phyloP scores from a whole-genome alignment of 2,888 invertebrate species.

The Drosophila infuscata region DNA sequence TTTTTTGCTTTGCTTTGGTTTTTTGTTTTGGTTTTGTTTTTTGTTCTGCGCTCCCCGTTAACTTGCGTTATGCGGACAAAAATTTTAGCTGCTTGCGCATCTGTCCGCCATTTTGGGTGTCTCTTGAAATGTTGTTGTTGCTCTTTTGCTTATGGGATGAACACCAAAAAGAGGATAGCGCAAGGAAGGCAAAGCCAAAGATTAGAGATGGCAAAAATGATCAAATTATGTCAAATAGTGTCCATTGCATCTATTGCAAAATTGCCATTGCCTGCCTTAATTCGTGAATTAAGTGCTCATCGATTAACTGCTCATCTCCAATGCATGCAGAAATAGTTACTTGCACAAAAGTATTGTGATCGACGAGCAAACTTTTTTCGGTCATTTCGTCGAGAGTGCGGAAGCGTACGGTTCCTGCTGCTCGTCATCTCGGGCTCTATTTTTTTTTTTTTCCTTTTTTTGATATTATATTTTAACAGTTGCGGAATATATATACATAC shows the following conservation, averaged over 20 bases:
- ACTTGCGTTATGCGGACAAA: too few relatives aligned
- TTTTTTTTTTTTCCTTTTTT: background rate
- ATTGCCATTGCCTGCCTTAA: background rate
- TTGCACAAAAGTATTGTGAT: background rate
- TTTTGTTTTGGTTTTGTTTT: too few relatives aligned
- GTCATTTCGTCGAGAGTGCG: background rate
- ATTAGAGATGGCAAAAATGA: too few relatives aligned
- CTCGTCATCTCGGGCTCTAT: background rate
- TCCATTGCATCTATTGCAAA: background rate
- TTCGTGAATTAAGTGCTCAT: background rate
- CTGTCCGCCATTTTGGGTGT: background rate
- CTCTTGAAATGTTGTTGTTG: too few relatives aligned
- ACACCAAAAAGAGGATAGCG: too few relatives aligned
- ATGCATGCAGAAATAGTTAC: background rate
- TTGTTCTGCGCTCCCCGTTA: too few relatives aligned
- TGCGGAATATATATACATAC: background rate
- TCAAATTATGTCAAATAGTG: too few relatives aligned
- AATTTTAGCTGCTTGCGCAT: too few relatives aligned
- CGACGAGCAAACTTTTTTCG: background rate
- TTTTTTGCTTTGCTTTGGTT: too few relatives aligned
- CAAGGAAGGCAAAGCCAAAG: too few relatives aligned
- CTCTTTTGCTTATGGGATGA: too few relatives aligned
- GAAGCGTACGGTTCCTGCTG: background rate
- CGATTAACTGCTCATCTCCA: background rate
- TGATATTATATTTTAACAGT: conserved; percentile 22